A percentile compares a stretch with the other conserved stretches of the same genome.
phyloP scores from a whole-genome alignment of 2,797 vertebrate genomes.

The Diplodus puntazzo region DNA sequence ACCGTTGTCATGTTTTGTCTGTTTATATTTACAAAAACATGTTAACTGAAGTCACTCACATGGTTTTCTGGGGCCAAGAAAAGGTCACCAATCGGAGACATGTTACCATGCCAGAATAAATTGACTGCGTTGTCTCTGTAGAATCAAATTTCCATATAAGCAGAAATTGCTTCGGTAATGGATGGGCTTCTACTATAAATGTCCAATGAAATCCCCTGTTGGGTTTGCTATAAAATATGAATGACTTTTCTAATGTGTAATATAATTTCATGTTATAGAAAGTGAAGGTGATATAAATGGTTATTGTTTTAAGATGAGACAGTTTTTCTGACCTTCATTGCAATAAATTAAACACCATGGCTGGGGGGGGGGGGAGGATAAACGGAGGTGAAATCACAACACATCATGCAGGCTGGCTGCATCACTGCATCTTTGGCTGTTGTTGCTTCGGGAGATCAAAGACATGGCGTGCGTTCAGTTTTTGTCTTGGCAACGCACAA shows the following conservation, averaged over 20 bases:
- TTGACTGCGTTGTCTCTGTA: constrained; percentile 31
- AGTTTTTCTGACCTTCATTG: constrained; percentile 28
- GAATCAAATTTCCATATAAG: constrained; percentile 52
- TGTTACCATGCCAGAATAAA: constrained; percentile 31
- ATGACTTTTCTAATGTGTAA: constrained; percentile 34
- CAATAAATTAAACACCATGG: constrained; percentile 54
- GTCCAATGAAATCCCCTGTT: constrained; percentile 27
- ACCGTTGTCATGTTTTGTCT: constrained; percentile 37
- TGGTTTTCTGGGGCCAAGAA: constrained; percentile 19
- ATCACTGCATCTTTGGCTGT: constrained; percentile 33
- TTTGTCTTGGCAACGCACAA: constrained; percentile 35
- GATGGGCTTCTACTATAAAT: constrained; percentile 21
- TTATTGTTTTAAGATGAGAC: constrained; percentile 28
- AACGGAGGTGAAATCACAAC: constrained; percentile 35
- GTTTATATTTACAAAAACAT: constrained; percentile 48
- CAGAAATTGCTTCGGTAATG: constrained; percentile 50
- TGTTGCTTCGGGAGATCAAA: constrained; percentile 55
- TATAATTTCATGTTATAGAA: constrained; percentile 32
- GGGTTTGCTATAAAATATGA: constrained; percentile 48
- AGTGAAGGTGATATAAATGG: constrained; percentile 37
- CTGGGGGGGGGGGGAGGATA: constrained; percentile 16
- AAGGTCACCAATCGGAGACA: constrained; percentile 44
- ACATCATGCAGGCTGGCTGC: constrained; percentile 31
- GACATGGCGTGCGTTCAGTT: constrained; percentile 39
- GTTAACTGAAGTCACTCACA: constrained; percentile 11